A percentile compares a stretch with the other conserved stretches of the same genome.
Evolutionary conservation across 2,888 invertebrate genomes (phyloP).

Genomic region (Abrostola triplasia): DNA sequence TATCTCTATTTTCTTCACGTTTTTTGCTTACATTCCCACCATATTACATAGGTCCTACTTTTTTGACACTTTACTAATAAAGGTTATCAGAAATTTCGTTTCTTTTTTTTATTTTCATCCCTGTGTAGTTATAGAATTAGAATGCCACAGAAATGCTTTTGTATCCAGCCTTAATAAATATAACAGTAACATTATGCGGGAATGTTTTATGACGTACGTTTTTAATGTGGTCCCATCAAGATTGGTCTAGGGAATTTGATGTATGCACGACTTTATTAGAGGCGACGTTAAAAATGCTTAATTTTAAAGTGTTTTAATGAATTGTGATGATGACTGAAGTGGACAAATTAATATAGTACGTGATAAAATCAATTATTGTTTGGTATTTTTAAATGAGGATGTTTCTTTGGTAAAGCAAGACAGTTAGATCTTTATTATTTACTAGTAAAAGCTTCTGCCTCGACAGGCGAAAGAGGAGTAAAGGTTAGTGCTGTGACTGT

Average conservation of each 20-base stretch:
- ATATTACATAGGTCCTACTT: neutral
- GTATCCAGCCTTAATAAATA: neutral
- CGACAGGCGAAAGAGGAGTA: neutral
- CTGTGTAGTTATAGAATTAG: no score
- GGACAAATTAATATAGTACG: neutral
- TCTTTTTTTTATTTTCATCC: neutral
- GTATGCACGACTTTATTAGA: constrained; percentile 15
- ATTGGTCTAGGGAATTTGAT: constrained; percentile 9
- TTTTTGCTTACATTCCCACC: neutral
- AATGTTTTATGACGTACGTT: constrained; percentile 17
- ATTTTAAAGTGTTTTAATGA: constrained; percentile 21
- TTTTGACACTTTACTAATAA: neutral
- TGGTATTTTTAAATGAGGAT: neutral
- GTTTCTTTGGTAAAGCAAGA: no score
- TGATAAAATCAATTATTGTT: constrained; percentile 1
- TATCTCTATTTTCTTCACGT: no score
- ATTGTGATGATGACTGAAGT: neutral
- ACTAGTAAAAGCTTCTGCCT: neutral
- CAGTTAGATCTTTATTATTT: neutral
- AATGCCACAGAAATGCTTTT: no score
- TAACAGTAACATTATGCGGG: constrained; percentile 26
- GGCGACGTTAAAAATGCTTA: constrained; percentile 7
- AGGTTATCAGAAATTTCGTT: neutral
- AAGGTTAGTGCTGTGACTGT: neutral
- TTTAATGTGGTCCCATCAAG: constrained; percentile 23